phyloP scores from a whole-genome alignment of 2,888 invertebrate species.

The Choreutis nemorana region DNA sequence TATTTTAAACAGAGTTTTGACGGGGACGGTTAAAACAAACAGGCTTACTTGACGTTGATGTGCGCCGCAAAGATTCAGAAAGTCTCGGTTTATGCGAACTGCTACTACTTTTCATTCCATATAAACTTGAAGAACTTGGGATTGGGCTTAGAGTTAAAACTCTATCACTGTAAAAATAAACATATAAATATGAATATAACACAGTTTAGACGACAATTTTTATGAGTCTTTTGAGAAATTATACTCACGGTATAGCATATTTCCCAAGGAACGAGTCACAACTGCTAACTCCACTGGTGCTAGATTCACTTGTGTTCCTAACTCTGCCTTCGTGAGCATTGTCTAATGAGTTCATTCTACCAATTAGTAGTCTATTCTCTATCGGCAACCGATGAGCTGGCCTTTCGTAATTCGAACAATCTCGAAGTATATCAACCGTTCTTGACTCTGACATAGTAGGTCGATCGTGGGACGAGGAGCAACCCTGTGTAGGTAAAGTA shows the following conservation, averaged over 20 bases:
- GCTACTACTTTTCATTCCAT: slow-evolving; percentile 55
- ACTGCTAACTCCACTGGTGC: slow-evolving; percentile 84
- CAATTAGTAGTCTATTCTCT: slow-evolving; percentile 35
- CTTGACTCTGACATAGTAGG: slow-evolving; percentile 75
- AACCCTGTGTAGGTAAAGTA: slow-evolving; percentile 66
- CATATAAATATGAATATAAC: neutral
- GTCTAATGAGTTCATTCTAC: slow-evolving; percentile 49
- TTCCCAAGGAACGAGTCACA: slow-evolving; percentile 77
- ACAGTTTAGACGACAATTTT: neutral
- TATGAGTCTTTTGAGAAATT: slow-evolving; percentile 5
- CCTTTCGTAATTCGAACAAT: slow-evolving; percentile 40
- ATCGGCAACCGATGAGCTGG: slow-evolving; percentile 25
- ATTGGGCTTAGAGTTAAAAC: slow-evolving; percentile 86
- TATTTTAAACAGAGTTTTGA: too few species aligned
- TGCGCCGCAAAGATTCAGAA: slow-evolving; percentile 58
- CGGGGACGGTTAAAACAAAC: too few species aligned
- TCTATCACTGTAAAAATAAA: slow-evolving; percentile 65
- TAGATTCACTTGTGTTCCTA: slow-evolving; percentile 72
- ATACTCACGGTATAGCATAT: slow-evolving; percentile 64
- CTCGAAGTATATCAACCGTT: slow-evolving; percentile 69
- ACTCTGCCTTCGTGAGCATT: slow-evolving; percentile 49
- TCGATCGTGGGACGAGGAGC: slow-evolving; percentile 65
- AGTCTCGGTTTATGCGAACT: slow-evolving; percentile 45
- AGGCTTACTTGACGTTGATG: slow-evolving; percentile 64
- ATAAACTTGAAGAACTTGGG: slow-evolving; percentile 81